Evolutionary conservation across 2,888 invertebrate genomes (phyloP).

Genomic region (Proisotoma minuta): DNA sequence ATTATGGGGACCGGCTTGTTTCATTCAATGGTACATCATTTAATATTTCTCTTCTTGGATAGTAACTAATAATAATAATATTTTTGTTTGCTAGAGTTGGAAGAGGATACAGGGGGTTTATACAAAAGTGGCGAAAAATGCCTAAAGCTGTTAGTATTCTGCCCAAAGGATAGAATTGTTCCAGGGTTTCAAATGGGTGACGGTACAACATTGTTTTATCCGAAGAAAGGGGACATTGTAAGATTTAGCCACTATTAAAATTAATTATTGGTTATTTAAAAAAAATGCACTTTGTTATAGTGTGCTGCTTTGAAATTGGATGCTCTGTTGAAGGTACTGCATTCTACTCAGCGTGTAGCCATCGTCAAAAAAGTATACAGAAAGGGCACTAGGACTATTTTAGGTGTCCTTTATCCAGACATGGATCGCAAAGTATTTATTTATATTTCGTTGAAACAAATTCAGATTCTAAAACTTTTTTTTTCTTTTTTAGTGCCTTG

Average conservation of each 20-base stretch:
- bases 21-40: conserved; percentile 32
- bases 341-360: conserved; percentile 29
- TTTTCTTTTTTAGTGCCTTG: conserved; percentile 35
- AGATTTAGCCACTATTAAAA: conserved; percentile 5
- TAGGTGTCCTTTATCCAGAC: conserved; percentile 37
- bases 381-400: conserved; percentile 13
- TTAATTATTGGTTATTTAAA: background rate
- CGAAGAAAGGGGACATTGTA: conserved; percentile 33
- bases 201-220: conserved; percentile 35
- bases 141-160: conserved; percentile 40
- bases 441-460: background rate
- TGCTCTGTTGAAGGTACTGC: conserved; percentile 34
- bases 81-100: conserved; percentile 20
- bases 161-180: conserved; percentile 33
- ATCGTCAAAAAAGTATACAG: conserved; percentile 38
- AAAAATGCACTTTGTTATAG: conserved; percentile 18
- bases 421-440: conserved; percentile 24
- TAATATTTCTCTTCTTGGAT: background rate
- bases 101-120: conserved; percentile 17
- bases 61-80: background rate
- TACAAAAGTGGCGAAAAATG: conserved; percentile 37
- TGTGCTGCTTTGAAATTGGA: conserved; percentile 30
- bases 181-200: conserved; percentile 33
- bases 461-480: background rate
- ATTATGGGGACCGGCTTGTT: conserved; percentile 38